phyloP scores from a whole-genome alignment of 2,888 invertebrate species.

The Limnephilus auricula region DNA sequence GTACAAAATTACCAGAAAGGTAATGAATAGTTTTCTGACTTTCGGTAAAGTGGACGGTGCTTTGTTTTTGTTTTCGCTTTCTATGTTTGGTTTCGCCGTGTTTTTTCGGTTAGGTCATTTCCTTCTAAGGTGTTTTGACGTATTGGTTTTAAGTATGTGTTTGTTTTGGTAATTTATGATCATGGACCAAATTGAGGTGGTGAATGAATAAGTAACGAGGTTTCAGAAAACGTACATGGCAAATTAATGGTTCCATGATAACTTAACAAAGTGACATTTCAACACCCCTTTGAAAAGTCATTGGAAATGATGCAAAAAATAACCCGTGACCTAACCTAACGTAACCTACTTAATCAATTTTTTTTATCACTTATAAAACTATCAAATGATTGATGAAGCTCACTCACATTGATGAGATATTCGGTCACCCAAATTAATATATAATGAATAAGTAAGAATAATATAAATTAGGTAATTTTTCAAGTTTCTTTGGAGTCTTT shows the following conservation, averaged over 20 bases:
- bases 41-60: not conserved
- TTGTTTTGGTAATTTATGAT: not conserved
- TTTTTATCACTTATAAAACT: too few relatives aligned
- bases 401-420: too few relatives aligned
- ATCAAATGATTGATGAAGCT: too few relatives aligned
- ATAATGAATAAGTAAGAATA: not conserved
- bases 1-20: slow-evolving; percentile 47
- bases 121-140: not conserved
- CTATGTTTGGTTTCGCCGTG: not conserved
- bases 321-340: too few relatives aligned
- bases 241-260: too few relatives aligned
- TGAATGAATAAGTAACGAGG: not conserved
- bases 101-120: not conserved
- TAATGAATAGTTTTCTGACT: not conserved
- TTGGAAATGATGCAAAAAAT: too few relatives aligned
- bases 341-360: too few relatives aligned
- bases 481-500: not conserved
- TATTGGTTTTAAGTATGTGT: not conserved
- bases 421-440: not conserved
- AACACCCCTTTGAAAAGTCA: too few relatives aligned
- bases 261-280: too few relatives aligned
- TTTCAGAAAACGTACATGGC: not conserved
- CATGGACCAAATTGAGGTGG: not conserved
- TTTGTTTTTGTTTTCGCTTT: slow-evolving; percentile 27
- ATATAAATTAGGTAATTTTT: not conserved